Base-by-base conservation (phyloP, 2,888 invertebrate species). In the Argyra leucocephala region DNA sequence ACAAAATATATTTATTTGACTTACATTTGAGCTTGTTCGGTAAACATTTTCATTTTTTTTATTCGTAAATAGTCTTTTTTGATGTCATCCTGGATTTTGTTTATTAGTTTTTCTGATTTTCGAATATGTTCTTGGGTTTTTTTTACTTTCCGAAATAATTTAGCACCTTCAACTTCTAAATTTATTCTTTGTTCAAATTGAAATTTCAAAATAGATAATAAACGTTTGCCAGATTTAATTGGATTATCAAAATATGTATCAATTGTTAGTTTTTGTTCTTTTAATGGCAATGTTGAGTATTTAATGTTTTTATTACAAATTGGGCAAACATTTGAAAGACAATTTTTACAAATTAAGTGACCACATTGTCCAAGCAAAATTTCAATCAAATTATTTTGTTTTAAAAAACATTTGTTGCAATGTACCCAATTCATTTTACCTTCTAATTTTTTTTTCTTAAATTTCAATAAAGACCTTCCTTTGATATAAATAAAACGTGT, bases 41-140 rank as follows among this genome's bases (percentile, higher is more conserved):
- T 48, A 48, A 12, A 48, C 48, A 48, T n/a, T 48, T 48, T 48
- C 48, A 48, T 48, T 48, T 48, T 48, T 48, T 48, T 48, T 18
- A 48, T 48, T 18, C 48, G 48, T 48, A 48, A 48, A 48, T 48
- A 48, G 12, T 48, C 48, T 48, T 48, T 48, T 2, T n/a, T 48
- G 2, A 18, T 18, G 5, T 48, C 18, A 2, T 48, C 48, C 6
- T 48, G 48, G 18, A 3, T n/a, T 15, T 48, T 48, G 1, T 48
- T 9, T 2, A 48, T 48, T 2, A 18, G 4, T n/a, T 48, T 5
- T 18, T 48, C 48, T 18, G 18, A 5, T 48, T 48, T 48, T n/a
- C 18, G 7, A 12, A 15, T 18, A 48, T 48, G 12, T 48, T 48
- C 48, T 48, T 48, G 15, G 5, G n/a, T n/a, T 48, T 15, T 15